Base-by-base conservation (phyloP, 2,888 invertebrate species). In the Ormyrus thymus region DNA sequence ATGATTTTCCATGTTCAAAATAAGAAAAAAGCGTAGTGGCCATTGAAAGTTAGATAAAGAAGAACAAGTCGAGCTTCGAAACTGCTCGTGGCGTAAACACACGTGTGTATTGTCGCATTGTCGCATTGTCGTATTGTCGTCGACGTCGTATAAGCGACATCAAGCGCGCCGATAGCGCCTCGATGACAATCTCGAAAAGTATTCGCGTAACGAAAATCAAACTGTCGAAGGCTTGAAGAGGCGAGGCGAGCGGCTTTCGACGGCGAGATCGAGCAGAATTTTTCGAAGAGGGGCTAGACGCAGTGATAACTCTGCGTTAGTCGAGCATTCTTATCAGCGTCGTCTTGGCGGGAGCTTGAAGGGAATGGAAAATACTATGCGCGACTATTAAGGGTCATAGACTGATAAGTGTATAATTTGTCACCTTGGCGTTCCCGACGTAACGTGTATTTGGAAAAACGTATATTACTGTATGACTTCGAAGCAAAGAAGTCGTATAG, bases 331-430 rank as follows among this genome's bases (percentile, higher is more conserved):
- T 64, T 64, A 64, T 15, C 50, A 5, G 9, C 0, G 62, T 7
- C 13, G 13, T 7, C 29, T n/a, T 8, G 13, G 1, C 48, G 29
- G 29, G 29, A 7, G 15, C 8, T 9, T 15, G 64, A 64, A 64
- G 15, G 64, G 13, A 48, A 64, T 48, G 64, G 64, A 50, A 15
- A 50, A 7, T 9, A 9, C 13, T 8, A 8, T 15, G 15, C 6
- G 48, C 43, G 15, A 64, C 50, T 64, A n/a, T 45, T 62, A 62
- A 62, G 62, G 62, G 46, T n/a, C 48, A 62, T 46, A 62, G 58
- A 58, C 9, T 62, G 15, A 62, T 62, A 62, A 62, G n/a, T n/a
- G 6, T 13, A 13, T 13, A 48, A 64, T 48, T 64, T 64, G 64
- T 64, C 64, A 48, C 7, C 6, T 9, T 64, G 59, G 15, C 29